Base-by-base conservation (phyloP, 2,888 invertebrate species). In the Lasioglossum morio region DNA sequence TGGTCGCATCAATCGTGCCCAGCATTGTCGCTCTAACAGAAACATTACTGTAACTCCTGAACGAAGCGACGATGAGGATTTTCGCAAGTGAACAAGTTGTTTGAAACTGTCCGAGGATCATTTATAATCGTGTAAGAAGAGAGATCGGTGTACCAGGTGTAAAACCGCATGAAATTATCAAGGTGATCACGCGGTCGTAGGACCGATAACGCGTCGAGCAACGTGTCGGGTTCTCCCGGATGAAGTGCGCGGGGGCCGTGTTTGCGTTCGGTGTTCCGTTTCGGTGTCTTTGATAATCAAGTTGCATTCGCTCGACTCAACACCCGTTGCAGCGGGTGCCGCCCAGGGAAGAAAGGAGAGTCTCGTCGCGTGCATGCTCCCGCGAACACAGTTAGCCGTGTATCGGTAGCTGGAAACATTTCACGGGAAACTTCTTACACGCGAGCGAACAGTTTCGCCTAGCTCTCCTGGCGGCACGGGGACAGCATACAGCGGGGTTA, bases 391-490 rank as follows among this genome's bases (percentile, higher is more conserved):
- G 40, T 66, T 3, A 19, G n/a, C 46, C 43, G 80, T 85, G 79
- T 79, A 82, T 74, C 82, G 73, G 83, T 75, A 70, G 72, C 81
- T 60, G 48, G 81, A 79, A 81, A 82, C 89, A 80, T 90, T 89
- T 90, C 90, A 83, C 84, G 72, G 30, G 85, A 90, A 91, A 87
- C 90, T 91, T 89, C 91, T 92, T 89, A 88, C 91, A 90, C 92
- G 92, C 90, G 90, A 92, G 79, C 89, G 90, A 92, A 83, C 90
- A 90, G 82, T 89, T 92, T 88, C 89, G 81, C 88, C 90, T 83
- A 19, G 37, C 66, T 30, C 63, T 19, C 30, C 30, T 46, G 16
- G 16, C 82, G 76, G 75, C 63, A 84, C 79, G 89, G 48, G 79
- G 82, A 87, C 77, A 34, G 63, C 79, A 40, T 73, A 12, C 7